These are phyloP conservation scores for Muraenolepis orangiensis DNA, from an alignment of 2,797 vertebrate species.

Conservation along the genomic window DNA sequence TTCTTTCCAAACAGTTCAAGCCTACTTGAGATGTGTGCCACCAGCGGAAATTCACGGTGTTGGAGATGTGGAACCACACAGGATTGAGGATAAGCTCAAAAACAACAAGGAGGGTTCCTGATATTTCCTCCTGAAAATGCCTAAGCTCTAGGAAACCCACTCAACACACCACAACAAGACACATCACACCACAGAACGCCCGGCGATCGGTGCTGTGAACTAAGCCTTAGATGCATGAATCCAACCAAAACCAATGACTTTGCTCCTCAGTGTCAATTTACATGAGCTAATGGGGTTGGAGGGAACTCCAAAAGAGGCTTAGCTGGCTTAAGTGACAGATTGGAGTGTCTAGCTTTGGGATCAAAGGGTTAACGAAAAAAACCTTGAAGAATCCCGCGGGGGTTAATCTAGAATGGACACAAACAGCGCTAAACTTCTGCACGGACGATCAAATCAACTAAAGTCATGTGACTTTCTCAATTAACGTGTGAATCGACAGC, in stretches of 20 bases:
- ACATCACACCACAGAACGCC: constrained; percentile 38
- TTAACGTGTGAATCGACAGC: not conserved
- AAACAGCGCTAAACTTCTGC: not conserved
- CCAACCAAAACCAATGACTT: constrained; percentile 43
- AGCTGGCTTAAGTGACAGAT: constrained; percentile 33
- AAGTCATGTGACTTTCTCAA: not conserved
- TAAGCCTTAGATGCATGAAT: constrained; percentile 59
- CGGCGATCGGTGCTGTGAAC: constrained; percentile 54
- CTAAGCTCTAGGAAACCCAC: constrained; percentile 79
- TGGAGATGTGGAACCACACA: constrained; percentile 69
- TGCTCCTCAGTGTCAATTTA: constrained; percentile 34
- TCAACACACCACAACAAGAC: constrained; percentile 67
- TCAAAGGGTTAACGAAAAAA: constrained; percentile 5
- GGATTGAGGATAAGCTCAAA: constrained; percentile 79
- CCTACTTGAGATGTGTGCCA: constrained; percentile 79
- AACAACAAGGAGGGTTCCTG: constrained; percentile 65
- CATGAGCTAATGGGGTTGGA: constrained; percentile 30
- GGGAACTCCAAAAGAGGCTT: constrained; percentile 42
- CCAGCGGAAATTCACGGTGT: constrained; percentile 63
- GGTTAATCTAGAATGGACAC: not conserved
- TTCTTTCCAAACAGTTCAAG: constrained; percentile 60
- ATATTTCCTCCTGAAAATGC: constrained; percentile 71
- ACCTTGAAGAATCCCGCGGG: not conserved
- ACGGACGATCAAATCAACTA: not conserved
- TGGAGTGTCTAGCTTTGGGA: constrained; percentile 21